phyloP scores from a whole-genome alignment of 2,888 invertebrate species.

The Nebria brevicollis region DNA sequence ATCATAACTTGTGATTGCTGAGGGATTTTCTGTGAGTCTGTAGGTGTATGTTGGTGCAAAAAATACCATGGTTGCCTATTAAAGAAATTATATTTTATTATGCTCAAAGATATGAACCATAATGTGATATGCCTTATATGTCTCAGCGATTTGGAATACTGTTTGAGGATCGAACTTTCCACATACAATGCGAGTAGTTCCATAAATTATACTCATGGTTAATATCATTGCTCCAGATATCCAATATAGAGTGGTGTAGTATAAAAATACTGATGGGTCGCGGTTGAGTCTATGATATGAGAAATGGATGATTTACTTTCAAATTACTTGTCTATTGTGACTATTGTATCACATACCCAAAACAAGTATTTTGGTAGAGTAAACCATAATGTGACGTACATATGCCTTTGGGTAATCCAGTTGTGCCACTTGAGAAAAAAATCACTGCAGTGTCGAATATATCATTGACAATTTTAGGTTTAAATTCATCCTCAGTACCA shows the following conservation, averaged over 20 bases:
- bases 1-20: conserved; percentile 47
- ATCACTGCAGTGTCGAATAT: conserved; percentile 53
- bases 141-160: conserved; percentile 49
- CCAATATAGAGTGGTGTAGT: conserved; percentile 55
- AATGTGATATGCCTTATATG: conserved; percentile 55
- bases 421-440: conserved; percentile 58
- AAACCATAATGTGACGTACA: conserved; percentile 51
- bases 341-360: not conserved
- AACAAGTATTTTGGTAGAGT: conserved; percentile 20
- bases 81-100: conserved; percentile 6
- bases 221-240: conserved; percentile 53
- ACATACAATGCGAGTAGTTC: conserved; percentile 50
- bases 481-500: conserved; percentile 52
- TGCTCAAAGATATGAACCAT: not conserved
- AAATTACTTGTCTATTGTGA: not conserved
- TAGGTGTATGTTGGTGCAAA: conserved; percentile 50
- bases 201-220: conserved; percentile 49
- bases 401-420: conserved; percentile 58
- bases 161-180: conserved; percentile 51
- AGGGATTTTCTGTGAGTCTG: conserved; percentile 48
- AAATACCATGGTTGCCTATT: conserved; percentile 35
- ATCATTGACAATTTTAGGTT: conserved; percentile 49
- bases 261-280: conserved; percentile 24
- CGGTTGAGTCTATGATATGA: not conserved
- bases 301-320: not conserved